Conservation (phyloP, 1,140 invertebrate species). For the Batillaria attramentaria region DNA sequence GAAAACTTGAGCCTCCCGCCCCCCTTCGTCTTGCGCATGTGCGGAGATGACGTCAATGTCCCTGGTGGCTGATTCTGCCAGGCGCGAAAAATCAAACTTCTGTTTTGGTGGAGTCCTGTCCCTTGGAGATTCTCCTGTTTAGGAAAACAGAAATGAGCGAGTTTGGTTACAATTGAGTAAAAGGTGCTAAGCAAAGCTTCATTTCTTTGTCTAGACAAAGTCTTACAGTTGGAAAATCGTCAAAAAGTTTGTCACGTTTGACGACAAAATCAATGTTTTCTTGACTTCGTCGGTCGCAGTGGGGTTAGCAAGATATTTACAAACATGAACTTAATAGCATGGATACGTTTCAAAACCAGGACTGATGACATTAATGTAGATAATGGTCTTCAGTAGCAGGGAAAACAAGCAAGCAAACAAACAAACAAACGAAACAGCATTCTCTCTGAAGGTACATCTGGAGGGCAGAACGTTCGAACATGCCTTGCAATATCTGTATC, state of each 20-base stretch:
- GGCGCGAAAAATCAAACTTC: constrained; percentile 46
- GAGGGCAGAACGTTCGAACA: too few species aligned
- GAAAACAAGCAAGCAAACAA: too few species aligned
- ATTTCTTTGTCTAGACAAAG: background rate
- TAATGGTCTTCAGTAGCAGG: too few species aligned
- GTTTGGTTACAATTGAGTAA: too few species aligned
- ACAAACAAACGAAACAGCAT: too few species aligned
- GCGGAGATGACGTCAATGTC: constrained; percentile 30
- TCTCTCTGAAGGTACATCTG: too few species aligned
- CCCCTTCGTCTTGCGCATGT: constrained; percentile 16
- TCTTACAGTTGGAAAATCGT: background rate
- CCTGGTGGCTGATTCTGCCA: constrained; percentile 49
- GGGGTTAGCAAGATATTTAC: background rate
- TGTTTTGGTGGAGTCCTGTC: constrained; percentile 33
- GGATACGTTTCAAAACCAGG: too few species aligned
- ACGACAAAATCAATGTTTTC: background rate
- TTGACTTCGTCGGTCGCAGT: background rate
- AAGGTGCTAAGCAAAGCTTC: background rate
- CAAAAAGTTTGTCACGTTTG: background rate
- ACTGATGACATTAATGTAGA: too few species aligned
- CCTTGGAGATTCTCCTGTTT: constrained; percentile 30
- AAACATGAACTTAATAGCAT: too few species aligned
- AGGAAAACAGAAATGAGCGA: background rate
- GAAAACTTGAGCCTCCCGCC: constrained; percentile 32
- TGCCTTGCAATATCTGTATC: too few species aligned